phyloP scores from a whole-genome alignment of 1,140 invertebrate genomes.

The Paraescarpia echinospica region DNA sequence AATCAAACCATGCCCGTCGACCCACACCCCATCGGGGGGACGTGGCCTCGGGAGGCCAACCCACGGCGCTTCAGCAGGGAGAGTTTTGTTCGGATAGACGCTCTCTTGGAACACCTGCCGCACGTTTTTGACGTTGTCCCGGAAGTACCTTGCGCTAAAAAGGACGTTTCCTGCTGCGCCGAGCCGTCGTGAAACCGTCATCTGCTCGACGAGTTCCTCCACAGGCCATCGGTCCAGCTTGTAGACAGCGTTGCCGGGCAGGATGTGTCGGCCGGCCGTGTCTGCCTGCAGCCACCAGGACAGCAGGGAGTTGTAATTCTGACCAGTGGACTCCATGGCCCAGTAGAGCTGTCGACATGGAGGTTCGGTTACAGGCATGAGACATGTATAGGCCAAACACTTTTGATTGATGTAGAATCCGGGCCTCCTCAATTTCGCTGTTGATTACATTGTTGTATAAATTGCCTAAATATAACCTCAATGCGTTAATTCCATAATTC shows the following conservation, averaged over 20 bases:
- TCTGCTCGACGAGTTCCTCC: conserved; percentile 43
- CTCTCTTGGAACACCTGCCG: conserved; percentile 33
- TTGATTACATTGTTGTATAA: no score
- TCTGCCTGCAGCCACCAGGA: conserved; percentile 49
- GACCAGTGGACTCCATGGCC: conserved; percentile 46
- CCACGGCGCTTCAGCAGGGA: not conserved
- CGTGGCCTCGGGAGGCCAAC: not conserved
- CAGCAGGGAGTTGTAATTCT: conserved; percentile 46
- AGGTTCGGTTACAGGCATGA: not conserved
- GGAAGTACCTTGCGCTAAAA: conserved; percentile 48
- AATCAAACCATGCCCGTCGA: not conserved
- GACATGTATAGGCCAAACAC: no score
- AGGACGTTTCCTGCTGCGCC: conserved; percentile 43
- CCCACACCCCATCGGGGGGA: not conserved
- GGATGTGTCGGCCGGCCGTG: conserved; percentile 37
- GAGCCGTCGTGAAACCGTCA: conserved; percentile 36
- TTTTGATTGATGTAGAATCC: no score
- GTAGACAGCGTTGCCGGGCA: conserved; percentile 40
- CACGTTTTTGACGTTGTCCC: conserved; percentile 42
- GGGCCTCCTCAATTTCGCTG: no score
- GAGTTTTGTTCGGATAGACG: conserved; percentile 36
- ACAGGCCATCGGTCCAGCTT: conserved; percentile 36
- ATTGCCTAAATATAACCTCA: no score
- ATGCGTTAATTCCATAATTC: no score
- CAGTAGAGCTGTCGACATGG: conserved; percentile 41